phyloP scores from a whole-genome alignment of 2,888 invertebrate species.

The Microplitis manilae region DNA sequence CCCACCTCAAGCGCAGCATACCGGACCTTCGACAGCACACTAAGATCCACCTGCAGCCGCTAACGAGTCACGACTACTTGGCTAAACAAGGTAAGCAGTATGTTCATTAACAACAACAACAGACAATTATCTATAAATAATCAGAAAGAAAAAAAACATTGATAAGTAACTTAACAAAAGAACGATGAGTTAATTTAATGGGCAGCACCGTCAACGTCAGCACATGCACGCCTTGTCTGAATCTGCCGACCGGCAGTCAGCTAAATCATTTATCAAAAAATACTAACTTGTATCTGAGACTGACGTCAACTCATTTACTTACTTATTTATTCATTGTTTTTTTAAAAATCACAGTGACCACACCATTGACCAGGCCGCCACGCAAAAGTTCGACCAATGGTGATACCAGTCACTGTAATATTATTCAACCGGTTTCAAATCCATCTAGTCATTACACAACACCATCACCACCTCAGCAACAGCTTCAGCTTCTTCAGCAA shows the following conservation, averaged over 20 bases:
- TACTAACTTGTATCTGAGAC: too few species aligned
- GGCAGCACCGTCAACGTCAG: neutral
- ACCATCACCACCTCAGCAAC: conserved; percentile 67
- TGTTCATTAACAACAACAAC: conserved; percentile 35
- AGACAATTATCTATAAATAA: conserved; percentile 28
- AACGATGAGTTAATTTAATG: neutral
- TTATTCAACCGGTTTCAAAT: conserved; percentile 65
- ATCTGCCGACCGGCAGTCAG: neutral
- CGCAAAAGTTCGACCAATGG: conserved; percentile 67
- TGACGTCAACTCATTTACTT: neutral
- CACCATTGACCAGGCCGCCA: conserved; percentile 64
- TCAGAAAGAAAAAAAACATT: conserved; percentile 11
- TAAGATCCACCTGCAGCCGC: conserved; percentile 82
- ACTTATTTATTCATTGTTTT: neutral
- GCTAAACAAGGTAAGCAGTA: conserved; percentile 68
- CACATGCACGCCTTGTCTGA: neutral
- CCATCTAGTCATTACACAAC: conserved; percentile 71
- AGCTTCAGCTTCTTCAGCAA: conserved; percentile 54
- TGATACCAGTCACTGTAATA: conserved; percentile 59
- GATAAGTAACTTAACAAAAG: neutral
- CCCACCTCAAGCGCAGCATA: conserved; percentile 90
- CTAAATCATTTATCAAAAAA: too few species aligned
- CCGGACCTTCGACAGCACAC: conserved; percentile 84
- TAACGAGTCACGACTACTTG: conserved; percentile 79
- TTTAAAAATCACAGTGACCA: conserved; percentile 62